These are phyloP conservation scores for Echeneis naucrates DNA, from an alignment of 2,797 vertebrate species.

Conservation along the genomic window DNA sequence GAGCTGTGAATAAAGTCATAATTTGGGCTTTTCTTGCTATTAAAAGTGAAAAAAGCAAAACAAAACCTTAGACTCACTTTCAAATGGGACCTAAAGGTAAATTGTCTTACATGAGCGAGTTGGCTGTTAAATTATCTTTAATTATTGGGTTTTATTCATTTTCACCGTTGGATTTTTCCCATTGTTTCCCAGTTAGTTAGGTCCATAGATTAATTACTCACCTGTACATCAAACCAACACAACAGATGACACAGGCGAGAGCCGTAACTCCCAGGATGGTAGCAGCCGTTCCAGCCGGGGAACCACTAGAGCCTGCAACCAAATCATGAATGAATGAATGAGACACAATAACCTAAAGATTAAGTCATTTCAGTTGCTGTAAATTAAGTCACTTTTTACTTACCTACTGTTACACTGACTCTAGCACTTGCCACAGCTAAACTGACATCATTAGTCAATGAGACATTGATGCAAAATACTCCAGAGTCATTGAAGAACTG, in stretches of 20 bases:
- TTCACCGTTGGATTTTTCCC: background rate
- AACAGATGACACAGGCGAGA: slow-evolving; percentile 80
- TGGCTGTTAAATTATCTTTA: background rate
- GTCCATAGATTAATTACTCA: slow-evolving; percentile 54
- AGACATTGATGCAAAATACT: slow-evolving; percentile 94
- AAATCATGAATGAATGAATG: slow-evolving; percentile 7
- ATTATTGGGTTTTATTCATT: background rate
- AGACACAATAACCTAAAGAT: background rate
- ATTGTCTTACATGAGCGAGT: background rate
- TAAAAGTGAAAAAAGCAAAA: background rate
- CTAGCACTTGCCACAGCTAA: slow-evolving; percentile 90
- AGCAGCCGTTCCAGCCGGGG: slow-evolving; percentile 78
- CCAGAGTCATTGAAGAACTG: slow-evolving; percentile 92
- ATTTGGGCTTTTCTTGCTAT: background rate
- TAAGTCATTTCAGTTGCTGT: background rate
- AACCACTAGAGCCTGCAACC: slow-evolving; percentile 72
- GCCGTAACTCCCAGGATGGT: slow-evolving; percentile 84
- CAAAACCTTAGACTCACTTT: background rate
- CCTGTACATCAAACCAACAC: slow-evolving; percentile 88
- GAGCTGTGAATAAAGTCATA: background rate
- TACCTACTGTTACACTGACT: slow-evolving; percentile 88
- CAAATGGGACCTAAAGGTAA: background rate
- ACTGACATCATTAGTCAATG: slow-evolving; percentile 90
- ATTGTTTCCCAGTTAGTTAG: background rate
- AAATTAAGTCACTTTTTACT: slow-evolving; percentile 13